Base-by-base conservation (phyloP, 1,140 invertebrate species). In the Drosophila murphyi region DNA sequence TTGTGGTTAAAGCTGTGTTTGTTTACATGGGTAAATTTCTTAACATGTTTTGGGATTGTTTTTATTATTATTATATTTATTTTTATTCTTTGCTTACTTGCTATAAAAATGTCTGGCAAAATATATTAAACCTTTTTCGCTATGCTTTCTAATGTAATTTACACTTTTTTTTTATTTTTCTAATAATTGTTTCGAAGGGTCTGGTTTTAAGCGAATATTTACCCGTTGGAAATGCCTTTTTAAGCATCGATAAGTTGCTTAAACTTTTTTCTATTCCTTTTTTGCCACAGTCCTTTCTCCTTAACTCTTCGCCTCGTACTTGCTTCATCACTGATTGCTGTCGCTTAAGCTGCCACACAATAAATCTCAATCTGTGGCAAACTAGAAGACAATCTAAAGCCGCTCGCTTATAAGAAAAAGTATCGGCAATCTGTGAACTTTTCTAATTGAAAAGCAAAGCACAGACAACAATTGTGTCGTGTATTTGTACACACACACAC, bases 361-460 rank as follows among this genome's bases (percentile, higher is more conserved):
- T 76, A 76, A 76, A 76, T 76, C 37, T 47, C 73, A 72, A 76
- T 76, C 50, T 64, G 68, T 28, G 45, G 39, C 31, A 57, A 39
- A 69, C 20, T 32, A 37, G 10, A 28, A 71, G 72, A 75, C 72
- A 71, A 64, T 61, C 48, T 59, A 45, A 75, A 62, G 57, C 72
- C 63, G 43, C 37, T 37, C 67, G 57, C 62, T 45, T 41, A 54
- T 43, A 43, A 5, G 45, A 45, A 39, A 71, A 51, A 76, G 68
- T 82, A 76, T 72, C 65, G 72, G 70, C 73, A 76, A 78, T 78
- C 76, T 76, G 41, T 63, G 75, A 72, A 73, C 78, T 87, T 20
- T 20, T 4, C 80, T 89, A 87, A 87, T 89, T 85, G 85, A 87
- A 89, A 80, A 45, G 68, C 20, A 51, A 73, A 51, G 48, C 48